Percentiles rank a stretch among this genome's conserved stretches.
phyloP scores from a whole-genome alignment of 1,140 invertebrate species.

The Halictus rubicundus region DNA sequence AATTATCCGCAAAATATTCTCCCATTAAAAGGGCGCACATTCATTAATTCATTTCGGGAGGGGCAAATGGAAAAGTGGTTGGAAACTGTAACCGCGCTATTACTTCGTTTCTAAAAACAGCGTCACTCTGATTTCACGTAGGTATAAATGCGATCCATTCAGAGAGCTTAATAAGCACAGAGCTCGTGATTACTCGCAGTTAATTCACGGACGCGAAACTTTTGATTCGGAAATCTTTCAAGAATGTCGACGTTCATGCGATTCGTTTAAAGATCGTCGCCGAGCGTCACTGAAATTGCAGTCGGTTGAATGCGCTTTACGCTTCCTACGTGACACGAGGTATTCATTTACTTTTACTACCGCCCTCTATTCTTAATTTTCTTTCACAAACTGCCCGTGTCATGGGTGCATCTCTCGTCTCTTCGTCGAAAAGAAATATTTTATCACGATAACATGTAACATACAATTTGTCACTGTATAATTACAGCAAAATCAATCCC shows the following conservation, averaged over 20 bases:
- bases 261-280: not conserved
- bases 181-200: not conserved
- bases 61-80: not conserved
- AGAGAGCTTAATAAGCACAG: not conserved
- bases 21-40: no score
- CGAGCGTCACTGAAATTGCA: not conserved
- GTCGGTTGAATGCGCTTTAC: not conserved
- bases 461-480: no score
- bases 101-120: not conserved
- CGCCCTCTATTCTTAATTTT: no score
- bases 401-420: no score
- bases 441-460: no score
- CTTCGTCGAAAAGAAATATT: no score
- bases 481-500: no score
- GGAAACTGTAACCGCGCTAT: no score
- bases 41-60: no score
- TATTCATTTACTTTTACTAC: not conserved
- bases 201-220: not conserved
- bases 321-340: not conserved
- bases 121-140: slow-evolving; percentile 12
- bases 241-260: not conserved
- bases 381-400: no score
- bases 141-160: not conserved
- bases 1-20: no score
- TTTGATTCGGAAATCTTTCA: not conserved